These are phyloP conservation scores for Takifugu bimaculatus DNA, from an alignment of 2,113 vertebrate species.

Conservation along the genomic window DNA sequence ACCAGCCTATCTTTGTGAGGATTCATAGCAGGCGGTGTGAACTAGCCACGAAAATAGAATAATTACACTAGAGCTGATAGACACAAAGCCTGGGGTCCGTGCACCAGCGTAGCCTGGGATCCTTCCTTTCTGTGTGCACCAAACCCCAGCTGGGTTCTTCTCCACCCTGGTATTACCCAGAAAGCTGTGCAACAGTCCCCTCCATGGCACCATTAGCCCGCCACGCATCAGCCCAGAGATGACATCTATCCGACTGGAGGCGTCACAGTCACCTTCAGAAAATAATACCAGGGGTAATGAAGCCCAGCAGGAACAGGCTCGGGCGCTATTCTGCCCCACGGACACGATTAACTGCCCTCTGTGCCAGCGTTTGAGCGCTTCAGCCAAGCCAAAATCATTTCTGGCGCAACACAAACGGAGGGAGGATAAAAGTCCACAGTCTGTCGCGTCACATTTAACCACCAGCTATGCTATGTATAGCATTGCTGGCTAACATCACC, in stretches of 20 bases:
- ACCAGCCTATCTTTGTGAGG: not conserved
- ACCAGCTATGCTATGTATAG: conserved; percentile 15
- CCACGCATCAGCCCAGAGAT: conserved; percentile 19
- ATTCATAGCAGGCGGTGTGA: conserved; percentile 1
- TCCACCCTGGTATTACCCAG: conserved; percentile 44
- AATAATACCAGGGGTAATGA: not conserved
- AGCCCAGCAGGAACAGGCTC: conserved; percentile 8
- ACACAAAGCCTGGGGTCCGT: conserved; percentile 14
- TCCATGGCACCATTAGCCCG: not conserved
- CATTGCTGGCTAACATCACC: conserved; percentile 19
- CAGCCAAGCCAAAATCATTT: not conserved
- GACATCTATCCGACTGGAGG: conserved; percentile 12
- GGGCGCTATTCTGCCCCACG: conserved; percentile 1
- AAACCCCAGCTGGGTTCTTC: conserved; percentile 50
- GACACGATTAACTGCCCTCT: conserved; percentile 26
- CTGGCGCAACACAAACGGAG: conserved; percentile 4
- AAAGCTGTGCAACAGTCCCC: conserved; percentile 18
- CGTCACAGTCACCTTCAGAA: conserved; percentile 12
- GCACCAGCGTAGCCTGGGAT: conserved; percentile 15
- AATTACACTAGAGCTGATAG: conserved; percentile 4
- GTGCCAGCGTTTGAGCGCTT: conserved; percentile 23
- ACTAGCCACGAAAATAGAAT: conserved; percentile 5
- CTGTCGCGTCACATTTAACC: conserved; percentile 25
- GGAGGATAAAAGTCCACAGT: conserved; percentile 1
- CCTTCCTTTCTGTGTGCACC: conserved; percentile 33